These are phyloP conservation scores for Mycteria americana DNA, from an alignment of 2,797 vertebrate species.

Conservation along the genomic window DNA sequence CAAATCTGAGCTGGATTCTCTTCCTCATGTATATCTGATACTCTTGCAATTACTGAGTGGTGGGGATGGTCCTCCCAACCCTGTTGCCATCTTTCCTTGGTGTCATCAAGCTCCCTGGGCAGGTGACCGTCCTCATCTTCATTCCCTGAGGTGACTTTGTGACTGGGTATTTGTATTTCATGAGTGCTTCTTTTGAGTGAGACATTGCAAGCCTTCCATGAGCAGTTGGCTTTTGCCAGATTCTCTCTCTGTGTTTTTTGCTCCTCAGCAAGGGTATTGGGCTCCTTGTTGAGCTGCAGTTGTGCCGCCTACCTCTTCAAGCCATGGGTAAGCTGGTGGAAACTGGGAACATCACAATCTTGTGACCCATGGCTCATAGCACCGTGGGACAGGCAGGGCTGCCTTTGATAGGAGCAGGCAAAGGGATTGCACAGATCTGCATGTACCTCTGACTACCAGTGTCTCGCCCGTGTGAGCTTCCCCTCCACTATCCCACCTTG, in stretches of 20 bases:
- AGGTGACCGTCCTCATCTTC: neutral
- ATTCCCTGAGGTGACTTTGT: neutral
- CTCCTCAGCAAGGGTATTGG: neutral
- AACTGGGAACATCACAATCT: neutral
- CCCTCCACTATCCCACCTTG: neutral
- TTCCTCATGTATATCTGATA: neutral
- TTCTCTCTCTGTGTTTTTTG: neutral
- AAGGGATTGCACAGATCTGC: neutral
- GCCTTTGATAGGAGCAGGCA: neutral
- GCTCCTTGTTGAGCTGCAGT: neutral
- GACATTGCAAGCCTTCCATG: neutral
- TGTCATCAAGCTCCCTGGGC: neutral
- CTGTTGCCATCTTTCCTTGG: neutral
- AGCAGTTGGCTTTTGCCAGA: neutral
- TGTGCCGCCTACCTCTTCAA: rapidly evolving
- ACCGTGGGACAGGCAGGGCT: neutral
- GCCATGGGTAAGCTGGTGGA: neutral
- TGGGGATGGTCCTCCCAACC: neutral
- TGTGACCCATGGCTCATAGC: neutral
- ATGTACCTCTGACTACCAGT: rapidly evolving
- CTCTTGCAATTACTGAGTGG: neutral
- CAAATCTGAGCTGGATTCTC: neutral
- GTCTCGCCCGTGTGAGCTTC: neutral
- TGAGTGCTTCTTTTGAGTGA: neutral
- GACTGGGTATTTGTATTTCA: neutral